These are phyloP conservation scores for Zygogramma bicolorata DNA, from an alignment of 2,888 invertebrate genomes.

Conservation along the genomic window DNA sequence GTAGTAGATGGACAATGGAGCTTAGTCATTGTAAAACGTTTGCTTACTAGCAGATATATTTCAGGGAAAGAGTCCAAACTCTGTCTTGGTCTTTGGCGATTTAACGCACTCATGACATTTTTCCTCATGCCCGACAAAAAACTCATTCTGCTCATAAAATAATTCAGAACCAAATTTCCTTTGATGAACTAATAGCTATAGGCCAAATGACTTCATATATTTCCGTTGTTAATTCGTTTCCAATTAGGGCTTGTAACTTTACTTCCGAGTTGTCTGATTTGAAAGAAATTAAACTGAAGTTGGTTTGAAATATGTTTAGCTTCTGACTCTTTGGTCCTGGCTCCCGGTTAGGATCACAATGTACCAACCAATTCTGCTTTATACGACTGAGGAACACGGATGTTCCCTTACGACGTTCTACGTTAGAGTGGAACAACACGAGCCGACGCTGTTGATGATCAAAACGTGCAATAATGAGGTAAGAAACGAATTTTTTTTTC, in stretches of 20 bases:
- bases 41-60: too few relatives aligned
- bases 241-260: not conserved
- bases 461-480: conserved; percentile 97
- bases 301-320: conserved; percentile 70
- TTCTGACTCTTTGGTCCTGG: conserved; percentile 97
- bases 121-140: too few relatives aligned
- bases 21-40: too few relatives aligned
- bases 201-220: too few relatives aligned
- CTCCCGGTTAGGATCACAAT: conserved; percentile 94
- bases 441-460: conserved; percentile 94
- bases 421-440: conserved; percentile 91
- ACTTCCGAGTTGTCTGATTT: not conserved
- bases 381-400: conserved; percentile 97
- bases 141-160: too few relatives aligned
- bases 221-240: too few relatives aligned
- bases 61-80: too few relatives aligned
- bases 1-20: too few relatives aligned
- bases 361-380: conserved; percentile 93
- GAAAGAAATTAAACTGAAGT: not conserved
- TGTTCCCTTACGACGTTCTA: conserved; percentile 96
- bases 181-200: too few relatives aligned
- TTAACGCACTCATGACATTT: too few relatives aligned
- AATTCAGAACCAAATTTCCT: too few relatives aligned
- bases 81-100: too few relatives aligned
- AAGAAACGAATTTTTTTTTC: conserved; percentile 48